Base-by-base conservation (phyloP, 2,113 vertebrate species). In the Daubentonia madagascariensis region DNA sequence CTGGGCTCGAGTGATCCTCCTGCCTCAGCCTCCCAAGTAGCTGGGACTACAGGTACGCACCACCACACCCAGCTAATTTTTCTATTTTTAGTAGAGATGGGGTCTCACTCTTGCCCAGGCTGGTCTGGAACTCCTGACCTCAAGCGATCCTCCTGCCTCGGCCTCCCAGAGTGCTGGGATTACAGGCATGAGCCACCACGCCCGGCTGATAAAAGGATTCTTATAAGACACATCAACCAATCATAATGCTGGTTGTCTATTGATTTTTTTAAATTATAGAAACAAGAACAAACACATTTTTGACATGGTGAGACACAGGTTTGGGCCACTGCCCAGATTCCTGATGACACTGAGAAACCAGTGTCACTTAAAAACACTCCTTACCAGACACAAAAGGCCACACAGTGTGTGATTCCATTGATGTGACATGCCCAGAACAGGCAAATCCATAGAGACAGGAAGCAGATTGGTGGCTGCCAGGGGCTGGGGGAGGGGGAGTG, bases 401-500 rank as follows among this genome's bases (percentile, higher is more conserved):
- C 17, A 78, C 3, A 35, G 54, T 59, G 0, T 78, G 8, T 89
- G 43, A 88, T 68, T 73, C 50, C 70, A 70, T 43, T 52, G 68
- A 78, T 22, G 43, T 12, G 79, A 85, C 43, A 61, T 43, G 63
- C 78, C 61, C 43, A 68, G 70, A 76, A 93, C 43, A 61, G 78
- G 40, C 68, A 75, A n/a, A 59, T 43, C 37, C 52, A 13, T 6
- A 68, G 57, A 87, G 45, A 32, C n/a, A 72, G 61, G 83, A 50
- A 85, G 68, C 23, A 67, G n/a, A n/a, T 52, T 18, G 18, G n/a
- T 32, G 52, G 61, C 23, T 85, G 22, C 43, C 59, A 45, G 18
- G 43, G 22, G 8, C 7, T 22, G 1, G 2, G 12, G 30, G 8
- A 4, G 0, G 4, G 30, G 40, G 18, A 22, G 6, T 5, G 9